Evolutionary conservation across 1,140 invertebrate species (phyloP).

Genomic region (Anastrepha obliqua): DNA sequence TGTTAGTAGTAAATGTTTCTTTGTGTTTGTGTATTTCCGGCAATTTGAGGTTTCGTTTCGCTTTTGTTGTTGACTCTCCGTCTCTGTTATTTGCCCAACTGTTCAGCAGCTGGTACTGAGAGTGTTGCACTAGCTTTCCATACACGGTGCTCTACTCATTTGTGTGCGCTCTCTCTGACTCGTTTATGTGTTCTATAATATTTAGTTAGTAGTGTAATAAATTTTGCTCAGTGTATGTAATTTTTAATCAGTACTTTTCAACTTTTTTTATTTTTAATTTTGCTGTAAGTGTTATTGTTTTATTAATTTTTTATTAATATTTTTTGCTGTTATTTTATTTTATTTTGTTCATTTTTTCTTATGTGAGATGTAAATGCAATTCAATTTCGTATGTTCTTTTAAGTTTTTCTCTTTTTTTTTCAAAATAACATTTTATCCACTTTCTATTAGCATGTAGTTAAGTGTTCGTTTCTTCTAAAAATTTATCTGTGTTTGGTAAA

Average conservation of each 20-base stretch:
- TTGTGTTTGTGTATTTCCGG: background rate
- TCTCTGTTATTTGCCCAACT: too few relatives aligned
- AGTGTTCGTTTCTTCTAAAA: constrained; percentile 39
- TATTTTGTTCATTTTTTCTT: constrained; percentile 48
- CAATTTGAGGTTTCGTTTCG: background rate
- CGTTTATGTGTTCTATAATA: background rate
- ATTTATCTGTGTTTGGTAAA: constrained; percentile 39
- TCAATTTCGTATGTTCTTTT: constrained; percentile 57
- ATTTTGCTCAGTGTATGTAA: background rate
- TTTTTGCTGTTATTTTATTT: constrained; percentile 48
- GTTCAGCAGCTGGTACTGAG: too few relatives aligned
- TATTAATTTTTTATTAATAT: background rate
- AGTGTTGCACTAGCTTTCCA: background rate
- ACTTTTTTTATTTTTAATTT: background rate
- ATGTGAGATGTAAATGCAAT: constrained; percentile 61
- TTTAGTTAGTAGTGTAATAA: background rate
- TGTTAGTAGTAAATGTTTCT: background rate
- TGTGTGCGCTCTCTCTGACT: background rate
- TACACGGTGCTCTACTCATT: too few relatives aligned
- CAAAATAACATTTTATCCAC: constrained; percentile 54
- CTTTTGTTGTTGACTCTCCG: background rate
- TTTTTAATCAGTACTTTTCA: constrained; percentile 19
- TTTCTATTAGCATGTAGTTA: background rate
- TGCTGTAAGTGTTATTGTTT: background rate
- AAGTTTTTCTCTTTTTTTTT: constrained; percentile 59